Base-by-base conservation (phyloP, 1,140 invertebrate species). In the Apis mellifera region DNA sequence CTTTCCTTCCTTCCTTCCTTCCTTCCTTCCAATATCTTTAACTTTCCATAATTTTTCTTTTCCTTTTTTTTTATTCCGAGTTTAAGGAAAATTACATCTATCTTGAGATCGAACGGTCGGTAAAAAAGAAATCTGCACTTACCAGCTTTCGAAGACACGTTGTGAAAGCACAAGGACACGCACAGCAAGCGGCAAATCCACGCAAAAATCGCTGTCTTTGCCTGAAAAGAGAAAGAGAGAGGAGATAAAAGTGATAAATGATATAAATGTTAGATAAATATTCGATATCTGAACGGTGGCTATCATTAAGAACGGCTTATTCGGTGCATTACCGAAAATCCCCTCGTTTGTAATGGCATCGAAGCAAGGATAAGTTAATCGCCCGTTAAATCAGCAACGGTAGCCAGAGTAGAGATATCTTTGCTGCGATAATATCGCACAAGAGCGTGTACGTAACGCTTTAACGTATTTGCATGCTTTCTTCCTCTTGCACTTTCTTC, bases 121-220 rank as follows among this genome's bases (percentile, higher is more conserved):
- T n/a, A n/a, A n/a, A n/a, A n/a, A n/a, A n/a, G n/a, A 57, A 26
- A 42, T 42, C n/a, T 70, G 59, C 57, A 90, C 89, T 91, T 72
- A 93, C 92, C 91, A 64, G 89, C 86, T 90, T 93, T 92, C 32
- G 92, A 90, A 55, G 86, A 68, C 17, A 89, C 92, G 60, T 84
- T 70, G 32, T 62, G 86, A 62, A 89, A 87, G 26, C 90, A 83
- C 68, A 89, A 83, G 84, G 86, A 87, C 79, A 90, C 85, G 84
- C 89, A 92, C 70, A 93, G 83, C 59, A 90, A 78, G 69, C 87
- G 83, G 65, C 90, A 89, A 76, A 90, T 72, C 89, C 92, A 92
- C 65, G 78, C 77, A 74, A 42, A 42, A 42, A 89, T 76, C 55
- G 80, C 89, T 85, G 73, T 90, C 83, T 82, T 86, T 65, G 90